phyloP scores from a whole-genome alignment of 1,140 invertebrate genomes.

The Drosophila ironensis region DNA sequence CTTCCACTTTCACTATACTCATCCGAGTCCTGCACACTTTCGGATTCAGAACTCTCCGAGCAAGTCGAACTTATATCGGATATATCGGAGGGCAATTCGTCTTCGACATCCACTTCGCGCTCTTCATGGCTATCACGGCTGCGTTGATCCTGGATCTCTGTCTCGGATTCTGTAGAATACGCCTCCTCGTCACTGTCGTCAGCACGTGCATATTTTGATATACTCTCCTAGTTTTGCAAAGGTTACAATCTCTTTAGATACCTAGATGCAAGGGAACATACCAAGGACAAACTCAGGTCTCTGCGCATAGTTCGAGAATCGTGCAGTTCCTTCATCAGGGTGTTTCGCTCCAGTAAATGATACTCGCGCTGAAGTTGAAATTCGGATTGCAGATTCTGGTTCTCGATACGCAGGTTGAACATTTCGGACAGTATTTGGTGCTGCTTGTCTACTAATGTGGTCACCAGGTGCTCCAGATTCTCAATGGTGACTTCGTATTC shows the following conservation, averaged over 20 bases:
- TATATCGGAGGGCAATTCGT: not conserved
- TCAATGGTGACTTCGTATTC: constrained; percentile 56
- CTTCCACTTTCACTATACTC: constrained; percentile 8
- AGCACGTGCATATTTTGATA: too few species aligned
- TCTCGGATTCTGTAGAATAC: not conserved
- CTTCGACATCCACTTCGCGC: not conserved
- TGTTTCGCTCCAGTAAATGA: constrained; percentile 66
- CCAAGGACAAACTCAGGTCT: not conserved
- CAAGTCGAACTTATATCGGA: constrained; percentile 2
- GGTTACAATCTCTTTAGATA: not conserved
- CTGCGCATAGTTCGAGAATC: constrained; percentile 29
- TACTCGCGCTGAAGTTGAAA: constrained; percentile 64
- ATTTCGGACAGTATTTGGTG: constrained; percentile 56
- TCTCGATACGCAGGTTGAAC: constrained; percentile 46
- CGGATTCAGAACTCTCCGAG: not conserved
- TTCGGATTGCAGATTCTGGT: constrained; percentile 49
- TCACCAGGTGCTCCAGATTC: constrained; percentile 60
- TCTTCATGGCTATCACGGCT: constrained; percentile 7
- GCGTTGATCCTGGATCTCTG: not conserved
- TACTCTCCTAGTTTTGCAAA: not conserved
- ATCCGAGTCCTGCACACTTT: constrained; percentile 9
- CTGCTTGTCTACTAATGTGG: constrained; percentile 62
- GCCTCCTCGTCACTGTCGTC: not conserved
- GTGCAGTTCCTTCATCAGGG: constrained; percentile 53
- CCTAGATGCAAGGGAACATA: constrained; percentile 2